A percentile compares a stretch with the other conserved stretches of the same genome.
Conservation (phyloP, 2,888 invertebrate species). For the Phytoseiulus persimilis region DNA sequence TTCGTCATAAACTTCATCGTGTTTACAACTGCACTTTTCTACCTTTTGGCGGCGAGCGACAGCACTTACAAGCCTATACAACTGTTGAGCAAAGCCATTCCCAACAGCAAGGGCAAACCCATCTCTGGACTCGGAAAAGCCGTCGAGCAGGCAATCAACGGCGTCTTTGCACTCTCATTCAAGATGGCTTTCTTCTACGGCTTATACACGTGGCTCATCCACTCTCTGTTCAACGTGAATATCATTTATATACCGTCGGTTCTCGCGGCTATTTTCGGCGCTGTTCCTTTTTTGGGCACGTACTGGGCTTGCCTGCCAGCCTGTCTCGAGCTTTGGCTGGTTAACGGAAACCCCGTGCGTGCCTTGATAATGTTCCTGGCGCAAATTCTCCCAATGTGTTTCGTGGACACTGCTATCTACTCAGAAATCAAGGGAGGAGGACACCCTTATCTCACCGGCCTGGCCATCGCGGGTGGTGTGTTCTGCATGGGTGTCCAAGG, state of each 20-base stretch:
- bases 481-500: constrained; percentile 95
- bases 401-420: constrained; percentile 91
- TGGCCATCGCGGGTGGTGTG: constrained; percentile 94
- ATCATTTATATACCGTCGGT: constrained; percentile 91
- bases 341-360: constrained; percentile 70
- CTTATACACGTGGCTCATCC: constrained; percentile 94
- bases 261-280: constrained; percentile 82
- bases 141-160: constrained; percentile 76
- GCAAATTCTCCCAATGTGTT: constrained; percentile 79
- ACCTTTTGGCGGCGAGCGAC: constrained; percentile 76
- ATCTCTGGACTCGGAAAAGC: constrained; percentile 61
- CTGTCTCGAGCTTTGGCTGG: constrained; percentile 85
- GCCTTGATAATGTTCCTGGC: constrained; percentile 71
- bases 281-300: constrained; percentile 88
- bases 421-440: constrained; percentile 93
- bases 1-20: constrained; percentile 80
- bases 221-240: constrained; percentile 75
- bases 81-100: constrained; percentile 59
- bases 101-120: constrained; percentile 31
- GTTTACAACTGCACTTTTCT: constrained; percentile 92
- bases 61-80: constrained; percentile 86
- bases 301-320: constrained; percentile 93
- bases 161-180: constrained; percentile 88
- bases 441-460: constrained; percentile 90
- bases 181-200: constrained; percentile 97